phyloP scores from a whole-genome alignment of 2,888 invertebrate species.

The Hoplodrina ambigua region DNA sequence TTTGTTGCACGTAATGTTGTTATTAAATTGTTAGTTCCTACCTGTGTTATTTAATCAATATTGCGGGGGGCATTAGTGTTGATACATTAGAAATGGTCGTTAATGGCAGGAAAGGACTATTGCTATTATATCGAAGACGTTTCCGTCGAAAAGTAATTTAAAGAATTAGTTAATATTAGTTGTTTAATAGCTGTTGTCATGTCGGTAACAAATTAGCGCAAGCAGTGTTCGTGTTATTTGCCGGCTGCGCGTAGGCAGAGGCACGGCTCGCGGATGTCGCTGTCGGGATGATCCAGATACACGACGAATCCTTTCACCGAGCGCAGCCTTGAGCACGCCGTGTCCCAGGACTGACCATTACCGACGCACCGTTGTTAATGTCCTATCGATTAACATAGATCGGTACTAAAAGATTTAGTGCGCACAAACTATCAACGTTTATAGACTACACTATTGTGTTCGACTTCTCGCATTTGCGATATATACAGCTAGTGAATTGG shows the following conservation, averaged over 20 bases:
- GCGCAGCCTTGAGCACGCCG: slow-evolving; percentile 82
- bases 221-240: slow-evolving; percentile 30
- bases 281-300: slow-evolving; percentile 88
- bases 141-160: slow-evolving; percentile 21
- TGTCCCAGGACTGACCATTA: slow-evolving; percentile 85
- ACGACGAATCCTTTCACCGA: slow-evolving; percentile 85
- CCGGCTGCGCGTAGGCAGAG: slow-evolving; percentile 41
- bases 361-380: slow-evolving; percentile 84
- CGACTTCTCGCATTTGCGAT: slow-evolving; percentile 70
- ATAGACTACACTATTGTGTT: slow-evolving; percentile 76
- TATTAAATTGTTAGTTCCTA: slow-evolving; percentile 14
- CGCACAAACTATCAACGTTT: slow-evolving; percentile 72
- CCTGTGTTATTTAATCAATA: slow-evolving; percentile 28
- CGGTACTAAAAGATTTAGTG: slow-evolving; percentile 82
- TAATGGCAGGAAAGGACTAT: slow-evolving; percentile 36
- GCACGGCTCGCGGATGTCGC: slow-evolving; percentile 63
- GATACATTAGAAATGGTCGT: slow-evolving; percentile 12
- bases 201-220: slow-evolving; percentile 33
- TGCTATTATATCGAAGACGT: slow-evolving; percentile 26
- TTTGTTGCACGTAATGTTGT: slow-evolving; percentile 15
- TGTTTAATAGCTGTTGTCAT: slow-evolving; percentile 21
- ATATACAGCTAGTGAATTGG: slow-evolving; percentile 59
- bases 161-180: slow-evolving; percentile 29
- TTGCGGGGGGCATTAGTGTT: slow-evolving; percentile 11
- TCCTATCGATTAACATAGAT: slow-evolving; percentile 88